These are phyloP conservation scores for Candidula unifasciata DNA, from an alignment of 2,888 invertebrate genomes.

Conservation along the genomic window DNA sequence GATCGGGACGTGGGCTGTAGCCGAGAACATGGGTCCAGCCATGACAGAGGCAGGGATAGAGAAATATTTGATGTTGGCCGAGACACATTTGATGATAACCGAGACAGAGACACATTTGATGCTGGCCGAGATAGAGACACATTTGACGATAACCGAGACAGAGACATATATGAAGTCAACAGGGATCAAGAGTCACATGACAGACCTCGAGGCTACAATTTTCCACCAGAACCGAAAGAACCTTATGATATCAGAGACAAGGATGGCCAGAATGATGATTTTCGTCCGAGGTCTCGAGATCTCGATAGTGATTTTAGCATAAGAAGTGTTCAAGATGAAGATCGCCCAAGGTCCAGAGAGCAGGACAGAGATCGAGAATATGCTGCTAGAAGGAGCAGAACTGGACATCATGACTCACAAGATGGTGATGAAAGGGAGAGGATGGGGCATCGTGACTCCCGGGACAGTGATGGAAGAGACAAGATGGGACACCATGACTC, in stretches of 20 bases:
- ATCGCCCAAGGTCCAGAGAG: conserved; percentile 59
- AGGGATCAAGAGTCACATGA: conserved; percentile 38
- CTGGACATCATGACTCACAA: conserved; percentile 55
- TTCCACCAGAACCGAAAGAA: conserved; percentile 60
- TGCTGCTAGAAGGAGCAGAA: conserved; percentile 55
- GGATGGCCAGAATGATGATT: conserved; percentile 24
- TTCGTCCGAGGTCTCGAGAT: conserved; percentile 50
- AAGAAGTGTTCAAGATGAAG: conserved; percentile 56
- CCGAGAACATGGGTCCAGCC: neutral
- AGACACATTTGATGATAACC: too few species aligned
- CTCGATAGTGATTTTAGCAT: conserved; percentile 53
- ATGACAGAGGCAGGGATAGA: neutral
- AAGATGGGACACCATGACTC: conserved; percentile 54
- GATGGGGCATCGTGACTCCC: conserved; percentile 58
- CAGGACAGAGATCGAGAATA: conserved; percentile 53
- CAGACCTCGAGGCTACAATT: conserved; percentile 52
- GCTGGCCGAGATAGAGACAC: too few species aligned
- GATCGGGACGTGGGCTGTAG: neutral
- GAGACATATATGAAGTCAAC: conserved; percentile 7
- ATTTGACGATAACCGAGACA: too few species aligned
- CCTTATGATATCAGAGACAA: conserved; percentile 56
- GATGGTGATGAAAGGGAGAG: conserved; percentile 59
- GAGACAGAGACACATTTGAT: too few species aligned
- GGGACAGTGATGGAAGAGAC: conserved; percentile 57
- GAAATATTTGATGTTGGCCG: too few species aligned